phyloP scores from a whole-genome alignment of 1,140 invertebrate genomes.

The Drosophila rhopaloa region DNA sequence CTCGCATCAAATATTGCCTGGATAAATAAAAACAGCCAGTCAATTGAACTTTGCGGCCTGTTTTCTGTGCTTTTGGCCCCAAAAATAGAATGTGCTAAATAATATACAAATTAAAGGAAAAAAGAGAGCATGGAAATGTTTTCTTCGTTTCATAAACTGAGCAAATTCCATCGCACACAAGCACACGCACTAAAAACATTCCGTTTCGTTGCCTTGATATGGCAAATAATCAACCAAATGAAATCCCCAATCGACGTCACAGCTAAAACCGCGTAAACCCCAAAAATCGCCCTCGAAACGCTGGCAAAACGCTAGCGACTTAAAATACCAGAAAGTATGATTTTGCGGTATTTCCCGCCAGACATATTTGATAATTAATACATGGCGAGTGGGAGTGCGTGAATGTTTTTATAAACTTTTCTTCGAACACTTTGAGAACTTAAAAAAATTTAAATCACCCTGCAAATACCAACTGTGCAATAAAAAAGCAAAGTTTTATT shows the following conservation, averaged over 20 bases:
- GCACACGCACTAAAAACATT: constrained; percentile 26
- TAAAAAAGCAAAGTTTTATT: constrained; percentile 65
- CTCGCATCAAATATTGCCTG: constrained; percentile 37
- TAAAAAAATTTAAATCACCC: constrained; percentile 13
- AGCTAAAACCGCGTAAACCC: constrained; percentile 12
- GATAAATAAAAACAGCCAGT: constrained; percentile 49
- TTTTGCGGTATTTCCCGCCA: constrained; percentile 51
- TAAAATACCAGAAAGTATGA: constrained; percentile 34
- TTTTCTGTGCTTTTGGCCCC: constrained; percentile 28
- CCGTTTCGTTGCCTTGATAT: constrained; percentile 43
- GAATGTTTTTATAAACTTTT: constrained; percentile 70
- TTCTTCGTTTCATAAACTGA: constrained; percentile 47
- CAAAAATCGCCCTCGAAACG: constrained; percentile 45
- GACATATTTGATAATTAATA: constrained; percentile 37
- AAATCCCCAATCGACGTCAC: constrained; percentile 44
- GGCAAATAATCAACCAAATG: constrained; percentile 32
- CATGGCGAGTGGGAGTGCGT: constrained; percentile 16
- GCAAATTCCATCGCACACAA: constrained; percentile 37
- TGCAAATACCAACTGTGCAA: constrained; percentile 46
- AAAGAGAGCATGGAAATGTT: constrained; percentile 54
- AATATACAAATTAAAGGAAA: constrained; percentile 30
- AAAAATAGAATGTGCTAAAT: constrained; percentile 64
- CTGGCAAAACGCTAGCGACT: constrained; percentile 42
- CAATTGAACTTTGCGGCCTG: constrained; percentile 54
- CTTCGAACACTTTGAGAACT: constrained; percentile 41